Evolutionary conservation across 92 coral and sea anemone species (phyloP), one percentile per base, ranked within the genome.

Genomic region (Pocillopora meandrina): DNA sequence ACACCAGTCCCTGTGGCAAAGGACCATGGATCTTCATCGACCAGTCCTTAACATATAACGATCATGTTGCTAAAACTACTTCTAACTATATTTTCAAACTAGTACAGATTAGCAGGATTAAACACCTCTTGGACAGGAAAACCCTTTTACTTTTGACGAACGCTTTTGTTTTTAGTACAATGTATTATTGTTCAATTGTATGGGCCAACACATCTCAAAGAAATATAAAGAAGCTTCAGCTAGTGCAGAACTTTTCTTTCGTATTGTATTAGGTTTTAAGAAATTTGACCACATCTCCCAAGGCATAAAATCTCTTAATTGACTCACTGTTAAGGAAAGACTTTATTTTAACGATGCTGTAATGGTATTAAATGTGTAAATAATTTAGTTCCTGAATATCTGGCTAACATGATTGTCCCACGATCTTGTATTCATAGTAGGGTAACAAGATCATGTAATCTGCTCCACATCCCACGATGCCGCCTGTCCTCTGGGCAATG

Each of bases 1-100:
- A 82, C 86, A 82, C 86, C 79, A 60, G 80, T 72, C 72, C 61
- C 80, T 82, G 71, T 60, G 66, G 86, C 72, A 21, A 58, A 72
- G 78, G 72, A 71, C 86, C 86, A 14, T 58, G 79, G 79, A 70
- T 82, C 79, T 57, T 19, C 86, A 71, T 67, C 59, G 70, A 82
- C 49, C 49, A 42, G 49, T 42, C 49, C 49, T 42, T 42, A 42
- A 42, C 49, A 42, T 42, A 42, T 42, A 42, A 42, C 49, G 49
- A 42, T 42, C 49, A 42, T 42, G 7, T 42, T 42, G 5, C 49
- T 42, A 42, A 65, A 77, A 82, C 78, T 65, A 56, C 36, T 66
- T 80, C 55, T 70, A 77, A 31, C 56, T 13, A 26, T 16, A 69
- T 34, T 14, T 69, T 18, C 42, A 31, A 36, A n/a, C 33, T 23